Percentiles rank a stretch among this genome's conserved stretches.
phyloP scores from a whole-genome alignment of 37 sponge, comb jelly and placozoan species.

The Corticium candelabrum region DNA sequence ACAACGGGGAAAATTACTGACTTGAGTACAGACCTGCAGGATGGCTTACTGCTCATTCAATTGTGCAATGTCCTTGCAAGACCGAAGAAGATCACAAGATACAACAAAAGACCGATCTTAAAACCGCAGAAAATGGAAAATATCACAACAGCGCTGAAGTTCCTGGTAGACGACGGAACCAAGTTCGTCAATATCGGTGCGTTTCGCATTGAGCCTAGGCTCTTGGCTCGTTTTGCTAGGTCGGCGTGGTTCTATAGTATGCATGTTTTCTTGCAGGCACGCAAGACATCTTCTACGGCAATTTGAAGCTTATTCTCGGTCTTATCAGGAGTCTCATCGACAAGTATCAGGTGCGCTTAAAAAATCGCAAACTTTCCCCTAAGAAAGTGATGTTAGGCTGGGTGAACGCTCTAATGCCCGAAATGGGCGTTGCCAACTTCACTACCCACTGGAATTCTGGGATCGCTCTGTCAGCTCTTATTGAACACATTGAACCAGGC shows the following conservation, averaged over 20 bases:
- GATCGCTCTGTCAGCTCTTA: slow-evolving; percentile 61
- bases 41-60: slow-evolving; percentile 45
- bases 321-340: slow-evolving; percentile 90
- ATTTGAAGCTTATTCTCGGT: slow-evolving; percentile 86
- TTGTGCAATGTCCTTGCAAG: slow-evolving; percentile 35
- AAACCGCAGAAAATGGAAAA: slow-evolving; percentile 28
- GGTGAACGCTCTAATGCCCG: slow-evolving; percentile 62
- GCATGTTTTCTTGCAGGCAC: slow-evolving; percentile 42
- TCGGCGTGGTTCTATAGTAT: no score
- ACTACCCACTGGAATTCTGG: slow-evolving; percentile 90
- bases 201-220: background rate
- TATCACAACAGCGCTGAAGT: slow-evolving; percentile 12
- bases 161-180: slow-evolving; percentile 17
- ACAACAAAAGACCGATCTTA: slow-evolving; percentile 1
- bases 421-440: slow-evolving; percentile 63
- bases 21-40: slow-evolving; percentile 27
- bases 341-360: slow-evolving; percentile 70
- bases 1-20: background rate
- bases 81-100: slow-evolving; percentile 33
- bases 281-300: slow-evolving; percentile 75
- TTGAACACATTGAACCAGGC: slow-evolving; percentile 68
- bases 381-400: slow-evolving; percentile 81
- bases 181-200: slow-evolving; percentile 32
- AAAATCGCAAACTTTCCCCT: slow-evolving; percentile 52
- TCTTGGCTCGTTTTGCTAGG: no score